phyloP scores from a whole-genome alignment of 2,888 invertebrate species.

The Leptinotarsa rubiginosa region DNA sequence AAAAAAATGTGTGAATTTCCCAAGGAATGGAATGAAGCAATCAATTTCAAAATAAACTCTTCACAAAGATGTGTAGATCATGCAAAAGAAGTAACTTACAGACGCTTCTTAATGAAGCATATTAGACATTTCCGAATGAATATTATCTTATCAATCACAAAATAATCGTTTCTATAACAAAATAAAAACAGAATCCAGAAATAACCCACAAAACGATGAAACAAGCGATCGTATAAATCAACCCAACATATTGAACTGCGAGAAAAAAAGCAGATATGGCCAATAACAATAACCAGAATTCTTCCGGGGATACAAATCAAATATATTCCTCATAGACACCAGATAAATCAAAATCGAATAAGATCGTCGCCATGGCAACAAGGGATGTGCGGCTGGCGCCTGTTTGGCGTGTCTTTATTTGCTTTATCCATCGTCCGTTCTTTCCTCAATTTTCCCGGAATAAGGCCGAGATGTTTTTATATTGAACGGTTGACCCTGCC shows the following conservation, averaged over 20 bases:
- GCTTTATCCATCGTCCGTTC: conserved; percentile 12
- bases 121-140: neutral
- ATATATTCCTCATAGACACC: conserved; percentile 40
- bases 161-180: neutral
- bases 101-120: too few relatives aligned
- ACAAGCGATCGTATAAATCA: conserved; percentile 9
- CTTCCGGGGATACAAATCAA: conserved; percentile 34
- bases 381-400: conserved; percentile 51
- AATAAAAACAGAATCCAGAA: neutral
- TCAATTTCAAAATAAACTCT: too few relatives aligned
- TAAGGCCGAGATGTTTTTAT: neutral
- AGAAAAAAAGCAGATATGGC: conserved; percentile 40
- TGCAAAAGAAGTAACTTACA: too few relatives aligned
- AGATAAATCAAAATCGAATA: conserved; percentile 54
- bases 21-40: too few relatives aligned
- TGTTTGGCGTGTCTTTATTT: conserved; percentile 19
- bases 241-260: conserved; percentile 11
- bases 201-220: neutral
- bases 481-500: neutral
- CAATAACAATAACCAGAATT: conserved; percentile 47
- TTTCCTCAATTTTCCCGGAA: conserved; percentile 9
- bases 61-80: too few relatives aligned
- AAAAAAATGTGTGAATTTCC: too few relatives aligned
- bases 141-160: neutral
- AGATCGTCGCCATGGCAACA: conserved; percentile 56